A percentile compares a stretch with the other conserved stretches of the same genome.
Conservation (phyloP, 1,140 invertebrate species). For the Drosophila jambulina region DNA sequence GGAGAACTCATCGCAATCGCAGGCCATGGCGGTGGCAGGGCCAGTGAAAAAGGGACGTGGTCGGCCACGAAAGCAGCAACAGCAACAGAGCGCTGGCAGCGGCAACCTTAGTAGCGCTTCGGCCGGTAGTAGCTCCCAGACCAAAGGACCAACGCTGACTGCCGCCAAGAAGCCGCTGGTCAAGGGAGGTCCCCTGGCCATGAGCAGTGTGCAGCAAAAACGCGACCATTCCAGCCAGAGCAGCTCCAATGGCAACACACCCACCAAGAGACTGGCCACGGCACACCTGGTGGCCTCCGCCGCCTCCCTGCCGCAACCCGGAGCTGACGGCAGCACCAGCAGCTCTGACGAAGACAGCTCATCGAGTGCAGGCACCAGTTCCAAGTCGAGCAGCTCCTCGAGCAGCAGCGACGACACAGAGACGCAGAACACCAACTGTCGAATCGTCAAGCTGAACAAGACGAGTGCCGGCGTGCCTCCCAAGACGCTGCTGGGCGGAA, state of each 20-base stretch:
- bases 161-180: conserved; percentile 74
- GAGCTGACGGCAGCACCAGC: conserved; percentile 23
- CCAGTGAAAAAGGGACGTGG: conserved; percentile 73
- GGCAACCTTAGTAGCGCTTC: conserved; percentile 59
- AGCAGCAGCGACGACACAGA: conserved; percentile 57
- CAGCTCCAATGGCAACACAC: conserved; percentile 72
- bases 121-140: conserved; percentile 56
- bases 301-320: conserved; percentile 1
- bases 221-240: conserved; percentile 60
- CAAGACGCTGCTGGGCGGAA: conserved; percentile 11
- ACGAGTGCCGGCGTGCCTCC: conserved; percentile 14
- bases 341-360: conserved; percentile 64
- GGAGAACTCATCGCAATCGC: conserved; percentile 28
- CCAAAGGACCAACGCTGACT: conserved; percentile 76
- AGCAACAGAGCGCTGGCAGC: conserved; percentile 46
- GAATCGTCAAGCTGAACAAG: conserved; percentile 49
- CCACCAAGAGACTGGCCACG: conserved; percentile 54
- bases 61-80: conserved; percentile 68
- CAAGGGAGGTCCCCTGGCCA: conserved; percentile 34
- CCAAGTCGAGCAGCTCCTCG: conserved; percentile 58
- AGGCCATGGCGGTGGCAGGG: conserved; percentile 5
- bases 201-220: conserved; percentile 31
- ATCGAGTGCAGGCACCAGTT: conserved; percentile 58
- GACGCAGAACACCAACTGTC: conserved; percentile 34
- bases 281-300: conserved; percentile 26